Conservation (phyloP, 2,113 vertebrate species). For the Gnathonemus longibarbis region DNA sequence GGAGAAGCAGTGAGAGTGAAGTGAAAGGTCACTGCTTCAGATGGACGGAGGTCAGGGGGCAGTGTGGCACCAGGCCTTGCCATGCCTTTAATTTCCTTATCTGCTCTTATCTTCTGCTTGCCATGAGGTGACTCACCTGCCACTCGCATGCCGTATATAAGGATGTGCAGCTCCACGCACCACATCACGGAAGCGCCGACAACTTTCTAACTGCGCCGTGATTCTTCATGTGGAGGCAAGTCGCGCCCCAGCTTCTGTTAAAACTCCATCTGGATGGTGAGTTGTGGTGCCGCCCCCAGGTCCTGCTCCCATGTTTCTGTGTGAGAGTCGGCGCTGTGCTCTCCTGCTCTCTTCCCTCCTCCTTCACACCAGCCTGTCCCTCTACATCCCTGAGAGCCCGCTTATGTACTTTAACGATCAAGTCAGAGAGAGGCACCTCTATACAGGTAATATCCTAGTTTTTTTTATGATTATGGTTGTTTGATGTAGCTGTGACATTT, state of each 20-base stretch:
- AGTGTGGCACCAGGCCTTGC: background rate
- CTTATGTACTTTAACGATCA: background rate
- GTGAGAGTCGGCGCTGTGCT: background rate
- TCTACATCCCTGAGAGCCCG: slow-evolving; percentile 6
- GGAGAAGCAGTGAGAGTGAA: background rate
- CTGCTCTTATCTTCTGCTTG: background rate
- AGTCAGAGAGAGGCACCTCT: background rate
- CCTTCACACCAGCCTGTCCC: background rate
- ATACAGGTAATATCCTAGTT: slow-evolving; percentile 11
- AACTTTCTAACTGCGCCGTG: background rate
- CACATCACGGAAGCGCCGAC: background rate
- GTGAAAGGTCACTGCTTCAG: background rate
- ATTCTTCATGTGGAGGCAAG: background rate
- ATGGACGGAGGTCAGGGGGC: background rate
- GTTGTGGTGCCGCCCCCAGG: background rate
- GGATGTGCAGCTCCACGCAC: background rate
- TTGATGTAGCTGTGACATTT: background rate
- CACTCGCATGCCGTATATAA: background rate
- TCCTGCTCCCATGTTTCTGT: background rate
- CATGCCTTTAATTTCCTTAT: background rate
- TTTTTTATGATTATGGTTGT: background rate
- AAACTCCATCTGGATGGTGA: background rate
- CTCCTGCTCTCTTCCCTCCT: background rate
- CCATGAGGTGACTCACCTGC: background rate
- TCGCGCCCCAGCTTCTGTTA: background rate